Evolutionary conservation across 2,888 invertebrate species (phyloP).

Genomic region (Lycocerus yunnanus): DNA sequence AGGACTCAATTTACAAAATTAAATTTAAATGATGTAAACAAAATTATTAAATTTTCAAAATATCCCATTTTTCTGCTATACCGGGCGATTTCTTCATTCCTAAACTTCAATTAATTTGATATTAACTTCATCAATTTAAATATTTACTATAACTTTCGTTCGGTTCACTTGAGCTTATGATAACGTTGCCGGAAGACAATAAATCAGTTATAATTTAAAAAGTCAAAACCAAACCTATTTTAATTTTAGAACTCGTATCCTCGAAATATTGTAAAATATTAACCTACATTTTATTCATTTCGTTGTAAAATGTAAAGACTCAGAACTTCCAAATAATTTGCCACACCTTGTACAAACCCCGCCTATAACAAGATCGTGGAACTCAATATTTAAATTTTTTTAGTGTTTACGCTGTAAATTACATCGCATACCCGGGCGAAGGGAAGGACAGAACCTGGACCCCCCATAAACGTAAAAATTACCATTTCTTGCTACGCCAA

Average conservation of each 20-base stretch:
- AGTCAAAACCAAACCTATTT: not conserved
- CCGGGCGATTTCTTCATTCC: not conserved
- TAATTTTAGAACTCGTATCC: not conserved
- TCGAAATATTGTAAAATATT: not conserved
- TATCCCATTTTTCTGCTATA: not conserved
- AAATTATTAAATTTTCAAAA: not conserved
- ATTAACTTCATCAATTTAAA: not conserved
- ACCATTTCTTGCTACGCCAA: no score
- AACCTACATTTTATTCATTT: not conserved
- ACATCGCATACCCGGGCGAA: no score
- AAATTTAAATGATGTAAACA: not conserved
- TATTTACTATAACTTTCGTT: not conserved
- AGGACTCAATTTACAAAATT: conserved; percentile 12
- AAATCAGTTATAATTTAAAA: not conserved
- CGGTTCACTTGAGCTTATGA: not conserved
- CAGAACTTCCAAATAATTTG: not conserved
- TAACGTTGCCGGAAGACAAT: not conserved
- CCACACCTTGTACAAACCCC: not conserved
- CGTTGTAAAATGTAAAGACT: not conserved
- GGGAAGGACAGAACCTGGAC: no score
- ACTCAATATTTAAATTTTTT: no score
- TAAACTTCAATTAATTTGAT: not conserved
- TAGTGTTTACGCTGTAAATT: not conserved
- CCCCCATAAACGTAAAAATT: no score
- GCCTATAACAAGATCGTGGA: not conserved